These are phyloP conservation scores for Uropsilus gracilis DNA, from an alignment of 2,113 vertebrate genomes.

Conservation along the genomic window DNA sequence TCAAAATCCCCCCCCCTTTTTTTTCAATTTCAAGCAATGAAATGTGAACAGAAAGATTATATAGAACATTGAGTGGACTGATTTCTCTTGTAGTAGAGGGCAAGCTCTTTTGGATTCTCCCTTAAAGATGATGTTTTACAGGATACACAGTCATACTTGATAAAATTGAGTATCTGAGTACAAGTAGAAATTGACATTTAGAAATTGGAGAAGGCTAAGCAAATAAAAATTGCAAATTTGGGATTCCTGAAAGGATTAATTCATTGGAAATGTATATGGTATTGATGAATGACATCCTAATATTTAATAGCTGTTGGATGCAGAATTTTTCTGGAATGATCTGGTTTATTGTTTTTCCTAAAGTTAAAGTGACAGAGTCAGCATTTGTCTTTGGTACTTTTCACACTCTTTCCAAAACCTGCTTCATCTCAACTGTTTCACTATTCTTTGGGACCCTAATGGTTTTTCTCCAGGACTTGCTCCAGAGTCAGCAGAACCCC, in stretches of 20 bases:
- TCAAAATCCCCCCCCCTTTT: background rate
- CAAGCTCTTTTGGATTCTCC: background rate
- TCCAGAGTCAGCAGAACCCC: background rate
- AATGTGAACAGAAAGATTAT: background rate
- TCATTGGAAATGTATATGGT: background rate
- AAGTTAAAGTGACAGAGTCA: background rate
- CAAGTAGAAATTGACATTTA: background rate
- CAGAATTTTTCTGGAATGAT: background rate
- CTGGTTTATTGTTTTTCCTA: background rate
- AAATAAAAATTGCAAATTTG: constrained; percentile 1
- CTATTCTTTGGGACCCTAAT: background rate
- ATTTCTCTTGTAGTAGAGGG: background rate
- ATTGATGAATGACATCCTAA: background rate
- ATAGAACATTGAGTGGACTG: background rate
- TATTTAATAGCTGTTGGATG: background rate
- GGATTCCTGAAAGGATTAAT: background rate
- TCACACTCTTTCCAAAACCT: background rate
- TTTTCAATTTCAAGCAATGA: background rate
- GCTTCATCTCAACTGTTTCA: background rate
- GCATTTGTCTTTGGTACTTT: background rate
- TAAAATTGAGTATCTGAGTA: background rate
- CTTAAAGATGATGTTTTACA: background rate
- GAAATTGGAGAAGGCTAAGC: background rate
- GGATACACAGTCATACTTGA: background rate
- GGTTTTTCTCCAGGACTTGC: background rate